Evolutionary conservation across 2,888 invertebrate genomes (phyloP).

Genomic region (Herminia tarsipennalis): DNA sequence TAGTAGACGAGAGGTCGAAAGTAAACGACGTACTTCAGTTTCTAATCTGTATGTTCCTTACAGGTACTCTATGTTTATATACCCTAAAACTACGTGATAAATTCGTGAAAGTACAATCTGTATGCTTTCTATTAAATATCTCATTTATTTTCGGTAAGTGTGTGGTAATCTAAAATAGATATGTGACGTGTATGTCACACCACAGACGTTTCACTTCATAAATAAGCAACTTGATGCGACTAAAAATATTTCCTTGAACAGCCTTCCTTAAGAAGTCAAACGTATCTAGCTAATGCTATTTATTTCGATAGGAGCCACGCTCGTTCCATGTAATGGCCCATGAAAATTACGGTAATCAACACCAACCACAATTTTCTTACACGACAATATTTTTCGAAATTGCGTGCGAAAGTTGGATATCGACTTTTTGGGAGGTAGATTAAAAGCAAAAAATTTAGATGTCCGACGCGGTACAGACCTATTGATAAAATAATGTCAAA

Average conservation of each 20-base stretch:
- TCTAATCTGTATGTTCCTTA: too few species aligned
- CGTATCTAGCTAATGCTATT: slow-evolving; percentile 42
- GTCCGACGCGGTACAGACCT: background rate
- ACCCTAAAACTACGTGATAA: too few species aligned
- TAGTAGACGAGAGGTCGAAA: too few species aligned
- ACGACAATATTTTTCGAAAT: slow-evolving; percentile 22
- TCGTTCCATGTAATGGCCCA: slow-evolving; percentile 45
- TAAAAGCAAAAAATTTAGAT: background rate
- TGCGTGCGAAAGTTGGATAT: slow-evolving; percentile 25
- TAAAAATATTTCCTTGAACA: slow-evolving; percentile 7
- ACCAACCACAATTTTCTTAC: slow-evolving; percentile 35
- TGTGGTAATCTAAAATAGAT: too few species aligned
- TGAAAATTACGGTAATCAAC: slow-evolving; percentile 53
- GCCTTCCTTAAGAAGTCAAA: slow-evolving; percentile 4
- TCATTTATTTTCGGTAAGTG: too few species aligned
- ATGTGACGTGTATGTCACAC: too few species aligned
- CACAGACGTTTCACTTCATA: too few species aligned
- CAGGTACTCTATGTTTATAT: too few species aligned
- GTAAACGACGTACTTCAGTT: too few species aligned
- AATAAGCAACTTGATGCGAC: background rate
- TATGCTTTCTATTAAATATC: too few species aligned
- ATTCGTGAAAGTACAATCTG: too few species aligned
- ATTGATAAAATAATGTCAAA: too few species aligned
- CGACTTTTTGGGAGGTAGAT: background rate
- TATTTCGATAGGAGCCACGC: slow-evolving; percentile 37